Conservation (phyloP, 2,797 vertebrate species). For the Sphaeramia orbicularis region DNA sequence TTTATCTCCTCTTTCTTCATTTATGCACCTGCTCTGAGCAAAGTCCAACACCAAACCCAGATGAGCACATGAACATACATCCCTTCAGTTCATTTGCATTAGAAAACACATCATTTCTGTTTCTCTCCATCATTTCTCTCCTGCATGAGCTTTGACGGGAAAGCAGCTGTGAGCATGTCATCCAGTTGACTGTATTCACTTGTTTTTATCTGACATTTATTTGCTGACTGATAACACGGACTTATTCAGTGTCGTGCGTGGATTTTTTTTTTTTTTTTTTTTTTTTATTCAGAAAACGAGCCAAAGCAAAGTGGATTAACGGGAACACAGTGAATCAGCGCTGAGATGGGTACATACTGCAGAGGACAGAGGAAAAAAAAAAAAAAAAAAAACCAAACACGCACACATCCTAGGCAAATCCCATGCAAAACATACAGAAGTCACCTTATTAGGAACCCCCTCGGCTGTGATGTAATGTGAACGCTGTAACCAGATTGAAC, state of each 20-base stretch:
- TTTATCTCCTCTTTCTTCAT: too few species aligned
- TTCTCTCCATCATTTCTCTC: too few species aligned
- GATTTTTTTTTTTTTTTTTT: too few species aligned
- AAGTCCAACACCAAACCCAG: too few species aligned
- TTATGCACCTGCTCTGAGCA: too few species aligned
- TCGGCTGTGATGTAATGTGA: constrained; percentile 88
- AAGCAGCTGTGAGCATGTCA: too few species aligned
- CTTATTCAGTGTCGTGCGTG: not conserved
- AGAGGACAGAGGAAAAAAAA: not conserved
- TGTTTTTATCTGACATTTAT: not conserved
- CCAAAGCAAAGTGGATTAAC: not conserved
- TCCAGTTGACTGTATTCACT: not conserved
- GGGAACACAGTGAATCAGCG: not conserved
- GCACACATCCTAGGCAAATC: constrained; percentile 27
- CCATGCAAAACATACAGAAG: constrained; percentile 45
- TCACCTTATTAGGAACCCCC: constrained; percentile 78
- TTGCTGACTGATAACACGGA: not conserved
- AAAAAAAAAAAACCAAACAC: not conserved
- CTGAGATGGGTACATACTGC: not conserved
- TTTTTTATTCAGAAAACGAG: not conserved
- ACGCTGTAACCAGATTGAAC: constrained; percentile 90
- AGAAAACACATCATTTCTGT: too few species aligned
- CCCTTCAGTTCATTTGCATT: too few species aligned
- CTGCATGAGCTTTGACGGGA: too few species aligned
- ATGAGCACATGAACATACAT: too few species aligned